Evolutionary conservation across 2,113 vertebrate species (phyloP).

Genomic region (Hippocampus mohnikei): DNA sequence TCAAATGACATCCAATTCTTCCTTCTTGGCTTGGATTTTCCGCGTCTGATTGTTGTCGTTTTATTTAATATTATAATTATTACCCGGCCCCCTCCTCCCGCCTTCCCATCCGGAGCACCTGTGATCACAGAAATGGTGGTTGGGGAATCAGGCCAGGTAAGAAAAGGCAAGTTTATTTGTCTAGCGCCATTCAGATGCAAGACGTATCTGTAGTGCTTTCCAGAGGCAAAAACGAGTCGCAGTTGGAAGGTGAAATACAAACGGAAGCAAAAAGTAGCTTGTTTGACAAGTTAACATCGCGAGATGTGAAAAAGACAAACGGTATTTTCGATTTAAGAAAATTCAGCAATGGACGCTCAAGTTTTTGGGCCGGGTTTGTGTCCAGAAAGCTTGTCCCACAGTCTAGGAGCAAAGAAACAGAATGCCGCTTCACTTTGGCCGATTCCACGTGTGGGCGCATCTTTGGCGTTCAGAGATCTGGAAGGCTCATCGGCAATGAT

Average conservation of each 20-base stretch:
- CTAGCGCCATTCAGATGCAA: background rate
- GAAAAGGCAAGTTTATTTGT: background rate
- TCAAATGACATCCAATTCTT: background rate
- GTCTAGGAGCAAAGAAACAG: too few relatives aligned
- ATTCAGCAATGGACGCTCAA: too few relatives aligned
- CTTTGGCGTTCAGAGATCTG: too few relatives aligned
- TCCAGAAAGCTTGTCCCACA: too few relatives aligned
- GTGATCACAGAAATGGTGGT: conserved; percentile 1
- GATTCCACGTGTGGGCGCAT: too few relatives aligned
- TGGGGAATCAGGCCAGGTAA: conserved; percentile 6
- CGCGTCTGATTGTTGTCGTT: background rate
- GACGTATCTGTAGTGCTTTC: background rate
- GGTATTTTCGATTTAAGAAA: too few relatives aligned
- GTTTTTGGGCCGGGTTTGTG: too few relatives aligned
- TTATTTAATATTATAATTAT: too few relatives aligned
- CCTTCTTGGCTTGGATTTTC: conserved; percentile 3
- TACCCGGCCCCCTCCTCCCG: background rate
- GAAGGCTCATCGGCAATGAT: too few relatives aligned
- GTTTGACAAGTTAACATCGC: background rate
- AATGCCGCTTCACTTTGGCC: too few relatives aligned
- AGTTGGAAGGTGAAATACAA: background rate
- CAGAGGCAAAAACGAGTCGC: background rate
- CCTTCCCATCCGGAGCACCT: background rate
- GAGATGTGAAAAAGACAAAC: background rate
- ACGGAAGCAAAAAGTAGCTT: background rate